phyloP scores from a whole-genome alignment of 2,888 invertebrate genomes.

The Orgyia antiqua region DNA sequence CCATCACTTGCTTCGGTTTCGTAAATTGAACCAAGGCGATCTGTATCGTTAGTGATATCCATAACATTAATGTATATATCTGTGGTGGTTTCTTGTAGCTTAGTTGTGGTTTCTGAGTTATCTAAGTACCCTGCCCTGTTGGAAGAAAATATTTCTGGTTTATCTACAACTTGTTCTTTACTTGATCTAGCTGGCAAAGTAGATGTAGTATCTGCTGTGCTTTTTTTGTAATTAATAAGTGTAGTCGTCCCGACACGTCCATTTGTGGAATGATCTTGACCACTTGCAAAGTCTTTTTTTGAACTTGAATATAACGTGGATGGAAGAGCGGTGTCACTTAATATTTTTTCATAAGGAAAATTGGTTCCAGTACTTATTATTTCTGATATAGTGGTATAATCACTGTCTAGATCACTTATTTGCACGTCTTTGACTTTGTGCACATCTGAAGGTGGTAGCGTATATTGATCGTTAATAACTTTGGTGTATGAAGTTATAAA shows the following conservation, averaged over 20 bases:
- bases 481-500: too few relatives aligned
- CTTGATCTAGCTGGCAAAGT: background rate
- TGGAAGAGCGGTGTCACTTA: background rate
- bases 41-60: constrained; percentile 13
- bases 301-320: background rate
- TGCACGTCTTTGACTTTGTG: too few relatives aligned
- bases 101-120: constrained; percentile 34
- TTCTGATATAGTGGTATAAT: constrained; percentile 2
- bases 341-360: constrained; percentile 2
- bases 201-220: too few relatives aligned
- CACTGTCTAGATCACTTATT: too few relatives aligned
- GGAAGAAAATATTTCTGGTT: constrained; percentile 38
- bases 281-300: background rate
- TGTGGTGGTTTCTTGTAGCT: constrained; percentile 10
- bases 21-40: constrained; percentile 23
- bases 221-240: background rate
- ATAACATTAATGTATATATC: constrained; percentile 1
- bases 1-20: constrained; percentile 27
- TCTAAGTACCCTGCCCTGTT: constrained; percentile 57
- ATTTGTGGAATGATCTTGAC: background rate
- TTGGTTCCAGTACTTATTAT: constrained; percentile 5
- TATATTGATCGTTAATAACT: too few relatives aligned
- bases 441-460: too few relatives aligned
- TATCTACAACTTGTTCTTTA: background rate
- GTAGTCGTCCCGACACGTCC: background rate